Base-by-base conservation (phyloP, 2,113 vertebrate species). In the Orthonyx spaldingii region DNA sequence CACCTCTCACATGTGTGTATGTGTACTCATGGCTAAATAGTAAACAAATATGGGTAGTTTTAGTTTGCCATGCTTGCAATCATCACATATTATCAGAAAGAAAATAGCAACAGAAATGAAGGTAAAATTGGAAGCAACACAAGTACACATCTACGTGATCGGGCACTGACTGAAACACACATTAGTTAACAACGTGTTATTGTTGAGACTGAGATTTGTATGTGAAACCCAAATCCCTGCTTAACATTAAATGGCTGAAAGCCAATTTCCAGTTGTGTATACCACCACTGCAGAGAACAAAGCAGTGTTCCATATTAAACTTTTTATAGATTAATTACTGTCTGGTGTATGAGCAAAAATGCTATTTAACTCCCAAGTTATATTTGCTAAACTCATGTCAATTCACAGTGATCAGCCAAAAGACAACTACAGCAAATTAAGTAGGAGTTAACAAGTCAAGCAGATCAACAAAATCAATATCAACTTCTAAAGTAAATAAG, bases 111-210 rank as follows among this genome's bases (percentile, higher is more conserved):
- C 24, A 70, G 16, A 26, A 90, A 41, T 71, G 11, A 47, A 47
- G 50, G 52, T 49, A 74, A 92, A 89, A 92, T 17, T 10, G 37
- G 59, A 89, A 94, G 68, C 24, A 61, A n/a, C 12, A 23, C 24
- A 87, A 78, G 50, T 59, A 50, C 16, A n/a, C 0, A 0, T 46
- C 55, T 13, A 77, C 0, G 3, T 5, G 1, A 82, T 72, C 22
- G 81, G 47, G 41, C 16, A 71, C 30, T 28, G 39, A 88, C 9
- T 61, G 84, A 86, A 92, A 75, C 47, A 60, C 13, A 7, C 22
- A 21, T n/a, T 33, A 63, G 20, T 49, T 75, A 93, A 74, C 13
- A 89, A 35, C 0, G 1, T 0, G 0, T 52, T 59, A 49, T 23
- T 71, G 46, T 52, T 60, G 87, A 91, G 52, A n/a, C 17, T 68